Conservation (phyloP, 2,113 vertebrate species). For the Sphyrna mokarran region DNA sequence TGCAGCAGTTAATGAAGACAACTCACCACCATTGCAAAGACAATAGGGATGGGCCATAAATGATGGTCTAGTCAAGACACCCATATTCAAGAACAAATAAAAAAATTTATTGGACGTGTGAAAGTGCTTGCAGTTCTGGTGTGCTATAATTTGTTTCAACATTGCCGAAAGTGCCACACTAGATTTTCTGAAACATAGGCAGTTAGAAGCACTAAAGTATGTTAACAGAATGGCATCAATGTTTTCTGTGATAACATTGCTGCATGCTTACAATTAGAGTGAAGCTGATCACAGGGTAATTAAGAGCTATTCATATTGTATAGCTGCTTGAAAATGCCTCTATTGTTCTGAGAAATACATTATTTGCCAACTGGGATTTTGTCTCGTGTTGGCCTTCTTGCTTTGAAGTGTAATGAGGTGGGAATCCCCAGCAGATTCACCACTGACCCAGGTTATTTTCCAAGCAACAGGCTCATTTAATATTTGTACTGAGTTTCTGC, state of each 20-base stretch:
- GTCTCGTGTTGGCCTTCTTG: neutral
- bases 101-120: neutral
- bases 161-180: neutral
- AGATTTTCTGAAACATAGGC: neutral
- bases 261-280: neutral
- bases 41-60: too few species aligned
- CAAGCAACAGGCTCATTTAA: neutral
- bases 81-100: too few species aligned
- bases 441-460: neutral
- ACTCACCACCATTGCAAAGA: too few species aligned
- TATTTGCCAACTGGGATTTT: neutral
- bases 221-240: neutral
- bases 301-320: neutral
- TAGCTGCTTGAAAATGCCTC: too few species aligned
- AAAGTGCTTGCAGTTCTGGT: neutral
- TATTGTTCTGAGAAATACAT: neutral
- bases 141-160: neutral
- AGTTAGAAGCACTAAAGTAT: neutral
- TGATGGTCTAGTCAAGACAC: too few species aligned
- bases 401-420: neutral
- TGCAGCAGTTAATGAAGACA: too few species aligned
- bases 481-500: neutral
- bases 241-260: neutral
- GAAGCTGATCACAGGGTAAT: neutral
- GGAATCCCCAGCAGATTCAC: neutral